Conservation (phyloP, 2,113 vertebrate genomes). For the Silurus meridionalis region DNA sequence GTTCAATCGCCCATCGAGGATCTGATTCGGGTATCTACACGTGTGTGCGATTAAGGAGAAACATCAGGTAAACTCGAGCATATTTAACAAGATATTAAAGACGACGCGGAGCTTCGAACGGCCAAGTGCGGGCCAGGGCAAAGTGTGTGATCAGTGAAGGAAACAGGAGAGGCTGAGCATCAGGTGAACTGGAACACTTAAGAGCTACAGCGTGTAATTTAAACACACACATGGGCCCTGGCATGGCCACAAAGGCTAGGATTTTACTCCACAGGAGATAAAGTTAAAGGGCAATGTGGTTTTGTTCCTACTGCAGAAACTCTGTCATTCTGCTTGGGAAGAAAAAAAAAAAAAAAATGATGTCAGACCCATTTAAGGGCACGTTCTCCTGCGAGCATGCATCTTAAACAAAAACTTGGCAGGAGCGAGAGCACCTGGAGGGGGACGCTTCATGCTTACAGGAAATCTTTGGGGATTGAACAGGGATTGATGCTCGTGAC, state of each 20-base stretch:
- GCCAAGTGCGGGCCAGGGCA: conserved; percentile 20
- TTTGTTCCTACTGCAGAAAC: conserved; percentile 37
- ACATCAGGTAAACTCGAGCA: conserved; percentile 43
- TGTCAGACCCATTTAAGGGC: not conserved
- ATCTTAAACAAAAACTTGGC: conserved; percentile 12
- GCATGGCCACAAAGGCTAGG: conserved; percentile 42
- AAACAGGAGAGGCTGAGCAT: conserved; percentile 41
- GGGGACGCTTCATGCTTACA: not conserved
- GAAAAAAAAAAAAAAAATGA: not conserved
- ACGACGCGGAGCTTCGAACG: conserved; percentile 7
- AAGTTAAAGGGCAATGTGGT: conserved; percentile 44
- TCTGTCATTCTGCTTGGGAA: conserved; percentile 14
- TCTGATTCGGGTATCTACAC: conserved; percentile 50
- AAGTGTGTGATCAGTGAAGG: conserved; percentile 23
- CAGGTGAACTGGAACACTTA: conserved; percentile 50
- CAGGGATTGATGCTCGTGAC: not conserved
- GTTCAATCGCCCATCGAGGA: conserved; percentile 61
- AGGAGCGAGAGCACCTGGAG: not conserved
- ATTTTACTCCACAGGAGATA: conserved; percentile 42
- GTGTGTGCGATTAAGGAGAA: conserved; percentile 54
- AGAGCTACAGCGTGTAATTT: conserved; percentile 45
- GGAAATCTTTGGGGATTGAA: conserved; percentile 8
- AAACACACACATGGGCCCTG: conserved; percentile 43
- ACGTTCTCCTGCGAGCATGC: not conserved
- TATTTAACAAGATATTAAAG: conserved; percentile 51